Percentiles rank a stretch among this genome's conserved stretches.
Conservation (phyloP, 2,888 invertebrate species). For the Drosophila multiciliata region DNA sequence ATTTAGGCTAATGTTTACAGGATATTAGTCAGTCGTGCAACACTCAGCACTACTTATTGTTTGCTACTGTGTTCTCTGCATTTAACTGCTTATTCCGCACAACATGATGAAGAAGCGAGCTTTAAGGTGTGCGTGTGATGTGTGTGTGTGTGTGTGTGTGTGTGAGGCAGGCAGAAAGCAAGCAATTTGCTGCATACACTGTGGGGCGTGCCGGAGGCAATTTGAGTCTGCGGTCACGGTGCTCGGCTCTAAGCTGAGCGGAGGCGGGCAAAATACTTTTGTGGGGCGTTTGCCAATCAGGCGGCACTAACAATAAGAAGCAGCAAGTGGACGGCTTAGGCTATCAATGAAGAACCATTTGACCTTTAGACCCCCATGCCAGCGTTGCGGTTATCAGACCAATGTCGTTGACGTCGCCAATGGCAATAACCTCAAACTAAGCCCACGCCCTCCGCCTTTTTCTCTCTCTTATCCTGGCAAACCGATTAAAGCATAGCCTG, state of each 20-base stretch:
- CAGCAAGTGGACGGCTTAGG: conserved; percentile 51
- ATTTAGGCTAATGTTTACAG: conserved; percentile 4
- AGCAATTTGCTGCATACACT: conserved; percentile 73
- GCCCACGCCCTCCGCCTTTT: background rate
- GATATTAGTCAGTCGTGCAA: conserved; percentile 4
- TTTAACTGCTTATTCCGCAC: conserved; percentile 61
- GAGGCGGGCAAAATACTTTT: background rate
- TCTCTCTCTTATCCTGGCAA: background rate
- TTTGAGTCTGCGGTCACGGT: conserved; percentile 40
- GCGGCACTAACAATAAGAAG: conserved; percentile 50
- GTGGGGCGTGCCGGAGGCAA: conserved; percentile 54
- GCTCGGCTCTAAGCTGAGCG: conserved; percentile 17
- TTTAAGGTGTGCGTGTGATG: conserved; percentile 48
- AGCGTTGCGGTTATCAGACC: conserved; percentile 32
- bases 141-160: conserved; percentile 8
- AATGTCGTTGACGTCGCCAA: conserved; percentile 27
- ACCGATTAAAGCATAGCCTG: conserved; percentile 17
- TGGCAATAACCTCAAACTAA: conserved; percentile 6
- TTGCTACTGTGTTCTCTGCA: conserved; percentile 53
- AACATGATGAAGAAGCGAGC: conserved; percentile 8
- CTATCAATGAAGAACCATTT: conserved; percentile 59
- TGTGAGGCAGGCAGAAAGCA: conserved; percentile 18
- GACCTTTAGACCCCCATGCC: conserved; percentile 45
- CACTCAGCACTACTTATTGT: conserved; percentile 3
- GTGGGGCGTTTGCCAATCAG: conserved; percentile 40